A percentile compares a stretch with the other conserved stretches of the same genome.
These are phyloP conservation scores for Hyposmocoma kahamanoa DNA, from an alignment of 1,140 invertebrate species.

Conservation along the genomic window DNA sequence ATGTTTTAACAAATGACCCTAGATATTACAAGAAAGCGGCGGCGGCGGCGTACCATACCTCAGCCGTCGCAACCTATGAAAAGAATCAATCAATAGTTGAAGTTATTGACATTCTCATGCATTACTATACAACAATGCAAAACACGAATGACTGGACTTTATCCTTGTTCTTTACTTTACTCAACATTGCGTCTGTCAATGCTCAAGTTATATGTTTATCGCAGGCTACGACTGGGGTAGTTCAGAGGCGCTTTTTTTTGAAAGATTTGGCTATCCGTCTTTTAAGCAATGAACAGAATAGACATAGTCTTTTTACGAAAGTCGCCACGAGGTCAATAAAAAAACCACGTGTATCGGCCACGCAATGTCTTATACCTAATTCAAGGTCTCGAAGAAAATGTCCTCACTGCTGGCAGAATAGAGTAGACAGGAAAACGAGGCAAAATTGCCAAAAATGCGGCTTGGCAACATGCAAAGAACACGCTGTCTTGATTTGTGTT, in stretches of 20 bases:
- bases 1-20: slow-evolving; percentile 48
- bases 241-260: slow-evolving; percentile 57
- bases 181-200: slow-evolving; percentile 73
- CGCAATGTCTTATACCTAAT: no score
- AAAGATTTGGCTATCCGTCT: slow-evolving; percentile 54
- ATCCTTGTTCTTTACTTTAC: slow-evolving; percentile 66
- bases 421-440: no score
- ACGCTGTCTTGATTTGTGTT: no score
- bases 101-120: slow-evolving; percentile 61
- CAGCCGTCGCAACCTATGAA: slow-evolving; percentile 50
- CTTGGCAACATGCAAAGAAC: no score
- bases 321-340: no score
- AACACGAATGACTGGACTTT: slow-evolving; percentile 71
- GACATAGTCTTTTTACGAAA: no score
- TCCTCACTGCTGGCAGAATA: no score
- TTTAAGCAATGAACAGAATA: no score
- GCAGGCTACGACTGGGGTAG: slow-evolving; percentile 29
- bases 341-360: no score
- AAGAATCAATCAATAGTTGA: slow-evolving; percentile 57
- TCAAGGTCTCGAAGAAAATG: no score
- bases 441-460: no score
- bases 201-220: slow-evolving; percentile 63
- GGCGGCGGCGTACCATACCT: slow-evolving; percentile 26
- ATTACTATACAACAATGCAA: slow-evolving; percentile 67
- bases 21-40: slow-evolving; percentile 37